Conservation (phyloP, 1,140 invertebrate genomes). For the Yoshiicerus persimilis region DNA sequence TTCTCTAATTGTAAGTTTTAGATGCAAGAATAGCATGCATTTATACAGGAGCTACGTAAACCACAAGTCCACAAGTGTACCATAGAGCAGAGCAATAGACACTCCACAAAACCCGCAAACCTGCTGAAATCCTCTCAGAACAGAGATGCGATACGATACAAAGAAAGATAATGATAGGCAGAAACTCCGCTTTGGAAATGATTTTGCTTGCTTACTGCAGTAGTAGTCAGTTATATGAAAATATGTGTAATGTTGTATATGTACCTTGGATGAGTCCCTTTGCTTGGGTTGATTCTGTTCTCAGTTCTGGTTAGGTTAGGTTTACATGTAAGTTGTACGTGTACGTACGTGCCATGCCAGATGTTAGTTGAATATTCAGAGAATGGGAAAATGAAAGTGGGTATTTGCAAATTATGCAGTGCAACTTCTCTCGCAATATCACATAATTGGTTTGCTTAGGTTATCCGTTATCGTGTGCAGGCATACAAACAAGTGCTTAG, state of each 20-base stretch:
- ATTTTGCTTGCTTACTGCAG: background rate
- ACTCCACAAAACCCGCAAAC: background rate
- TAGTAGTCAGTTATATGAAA: too few relatives aligned
- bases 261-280: background rate
- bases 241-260: background rate
- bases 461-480: background rate
- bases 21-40: too few relatives aligned
- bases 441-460: background rate
- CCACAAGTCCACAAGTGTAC: background rate
- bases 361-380: background rate
- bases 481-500: background rate
- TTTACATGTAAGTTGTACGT: background rate
- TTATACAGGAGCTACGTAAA: too few relatives aligned
- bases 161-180: background rate
- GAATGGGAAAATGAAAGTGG: background rate
- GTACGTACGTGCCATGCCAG: background rate
- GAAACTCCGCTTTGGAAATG: background rate
- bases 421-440: background rate
- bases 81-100: background rate
- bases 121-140: background rate
- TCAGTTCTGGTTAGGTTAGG: background rate
- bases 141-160: background rate
- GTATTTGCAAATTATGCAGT: background rate
- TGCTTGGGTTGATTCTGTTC: background rate
- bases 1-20: background rate